Conservation (phyloP, 92 coral and sea anemone species). For the Zoanthus gigantus region DNA sequence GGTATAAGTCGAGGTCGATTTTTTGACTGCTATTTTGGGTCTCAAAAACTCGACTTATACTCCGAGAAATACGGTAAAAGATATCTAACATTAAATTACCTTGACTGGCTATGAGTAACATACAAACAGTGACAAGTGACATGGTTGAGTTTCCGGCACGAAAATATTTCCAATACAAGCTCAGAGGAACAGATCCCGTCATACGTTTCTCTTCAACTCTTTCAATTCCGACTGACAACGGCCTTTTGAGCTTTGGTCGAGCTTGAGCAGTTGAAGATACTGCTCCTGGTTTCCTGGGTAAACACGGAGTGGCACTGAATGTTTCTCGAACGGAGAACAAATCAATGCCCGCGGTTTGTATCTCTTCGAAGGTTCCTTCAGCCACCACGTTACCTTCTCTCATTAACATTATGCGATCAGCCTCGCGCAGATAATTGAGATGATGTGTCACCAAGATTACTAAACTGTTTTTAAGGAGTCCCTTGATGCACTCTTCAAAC, state of each 20-base stretch:
- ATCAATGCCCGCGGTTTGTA: constrained; percentile 37
- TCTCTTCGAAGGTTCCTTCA: constrained; percentile 29
- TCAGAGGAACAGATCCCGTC: constrained; percentile 33
- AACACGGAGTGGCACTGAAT: constrained; percentile 19
- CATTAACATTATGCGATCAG: constrained; percentile 49
- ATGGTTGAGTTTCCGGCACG: constrained; percentile 44
- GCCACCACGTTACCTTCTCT: constrained; percentile 33
- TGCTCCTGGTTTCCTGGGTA: constrained; percentile 18
- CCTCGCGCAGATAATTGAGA: constrained; percentile 36
- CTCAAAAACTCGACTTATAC: too few species aligned
- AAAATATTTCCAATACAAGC: constrained; percentile 48
- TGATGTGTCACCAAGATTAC: constrained; percentile 52
- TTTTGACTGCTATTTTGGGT: too few species aligned
- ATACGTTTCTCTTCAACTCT: constrained; percentile 36
- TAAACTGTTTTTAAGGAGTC: constrained; percentile 9
- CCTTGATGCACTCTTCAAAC: constrained; percentile 44
- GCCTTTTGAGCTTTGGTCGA: not conserved
- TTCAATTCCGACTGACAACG: constrained; percentile 30
- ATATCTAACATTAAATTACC: not conserved
- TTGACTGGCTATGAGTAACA: constrained; percentile 34
- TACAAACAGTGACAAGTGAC: constrained; percentile 10
- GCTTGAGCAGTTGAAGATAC: not conserved
- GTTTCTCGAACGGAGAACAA: constrained; percentile 26
- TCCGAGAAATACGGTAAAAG: too few species aligned
- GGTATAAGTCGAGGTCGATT: too few species aligned